Percentiles rank a stretch among this genome's conserved stretches.
Conservation (phyloP, 2,113 vertebrate species). For the Varanus komodoensis region DNA sequence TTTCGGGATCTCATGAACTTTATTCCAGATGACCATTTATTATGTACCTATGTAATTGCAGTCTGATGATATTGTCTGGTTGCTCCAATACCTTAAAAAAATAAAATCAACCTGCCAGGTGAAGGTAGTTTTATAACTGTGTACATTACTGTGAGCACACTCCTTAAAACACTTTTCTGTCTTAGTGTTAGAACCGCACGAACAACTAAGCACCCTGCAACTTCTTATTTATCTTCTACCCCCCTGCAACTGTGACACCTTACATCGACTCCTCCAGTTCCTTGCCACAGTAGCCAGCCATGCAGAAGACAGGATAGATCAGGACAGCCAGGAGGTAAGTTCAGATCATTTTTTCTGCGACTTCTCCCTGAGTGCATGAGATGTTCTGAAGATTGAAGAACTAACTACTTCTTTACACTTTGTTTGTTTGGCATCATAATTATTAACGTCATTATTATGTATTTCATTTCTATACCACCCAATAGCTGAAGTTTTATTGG, state of each 20-base stretch:
- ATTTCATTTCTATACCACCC: too few species aligned
- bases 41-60: neutral
- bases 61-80: too few species aligned
- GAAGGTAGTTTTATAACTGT: neutral
- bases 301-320: slow-evolving; percentile 84
- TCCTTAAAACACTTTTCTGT: slow-evolving; percentile 33
- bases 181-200: slow-evolving; percentile 89
- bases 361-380: slow-evolving; percentile 4
- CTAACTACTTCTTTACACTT: neutral
- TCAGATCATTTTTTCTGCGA: too few species aligned
- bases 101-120: neutral
- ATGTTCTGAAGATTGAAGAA: neutral
- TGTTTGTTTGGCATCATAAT: slow-evolving; percentile 14
- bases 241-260: slow-evolving; percentile 95
- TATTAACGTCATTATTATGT: too few species aligned
- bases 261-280: slow-evolving; percentile 92
- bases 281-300: slow-evolving; percentile 91
- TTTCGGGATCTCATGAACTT: neutral
- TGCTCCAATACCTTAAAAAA: neutral
- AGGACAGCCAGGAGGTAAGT: slow-evolving; percentile 86
- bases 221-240: slow-evolving; percentile 96
- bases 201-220: slow-evolving; percentile 87
- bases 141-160: neutral
- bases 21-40: neutral
- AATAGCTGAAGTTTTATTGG: too few species aligned